Conservation (phyloP, 2,113 vertebrate genomes). For the Fulica atra region DNA sequence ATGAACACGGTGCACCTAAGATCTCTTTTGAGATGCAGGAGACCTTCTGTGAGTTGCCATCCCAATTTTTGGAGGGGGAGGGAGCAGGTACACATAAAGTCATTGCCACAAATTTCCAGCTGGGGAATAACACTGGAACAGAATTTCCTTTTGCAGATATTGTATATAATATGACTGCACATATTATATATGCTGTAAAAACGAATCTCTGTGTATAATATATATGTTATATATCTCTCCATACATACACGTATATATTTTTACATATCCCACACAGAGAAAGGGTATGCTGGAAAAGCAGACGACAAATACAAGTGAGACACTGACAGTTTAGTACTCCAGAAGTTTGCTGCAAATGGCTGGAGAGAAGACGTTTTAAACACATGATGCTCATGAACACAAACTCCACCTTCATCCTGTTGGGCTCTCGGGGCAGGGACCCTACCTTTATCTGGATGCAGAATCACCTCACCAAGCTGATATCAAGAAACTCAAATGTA, state of each 20-base stretch:
- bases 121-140: neutral
- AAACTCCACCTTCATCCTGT: neutral
- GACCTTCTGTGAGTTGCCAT: neutral
- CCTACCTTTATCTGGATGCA: neutral
- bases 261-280: neutral
- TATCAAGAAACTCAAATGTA: neutral
- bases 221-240: neutral
- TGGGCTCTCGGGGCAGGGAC: neutral
- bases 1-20: neutral
- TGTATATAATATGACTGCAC: neutral
- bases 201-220: neutral
- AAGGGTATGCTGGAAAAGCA: neutral
- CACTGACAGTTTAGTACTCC: neutral
- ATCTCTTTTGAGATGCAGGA: neutral
- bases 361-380: neutral
- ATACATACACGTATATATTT: neutral
- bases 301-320: neutral
- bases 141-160: neutral
- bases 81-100: neutral
- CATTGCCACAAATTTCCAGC: neutral
- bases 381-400: neutral
- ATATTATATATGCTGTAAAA: conserved; percentile 21
- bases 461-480: neutral
- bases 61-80: neutral
- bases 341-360: neutral